Base-by-base conservation (phyloP, 2,888 invertebrate species). In the Camponotus fellah region DNA sequence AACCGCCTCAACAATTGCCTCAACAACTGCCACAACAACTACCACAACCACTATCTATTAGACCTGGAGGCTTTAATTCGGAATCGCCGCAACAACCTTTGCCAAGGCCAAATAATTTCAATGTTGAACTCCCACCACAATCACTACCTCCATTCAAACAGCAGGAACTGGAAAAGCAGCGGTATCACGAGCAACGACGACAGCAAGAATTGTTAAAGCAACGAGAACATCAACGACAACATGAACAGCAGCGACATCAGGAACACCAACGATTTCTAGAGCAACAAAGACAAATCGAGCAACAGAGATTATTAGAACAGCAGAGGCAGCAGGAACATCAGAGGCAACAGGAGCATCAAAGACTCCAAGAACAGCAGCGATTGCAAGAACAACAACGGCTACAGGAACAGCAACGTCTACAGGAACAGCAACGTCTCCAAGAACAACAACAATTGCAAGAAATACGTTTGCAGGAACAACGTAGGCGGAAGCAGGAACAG, bases 201-300 rank as follows among this genome's bases (percentile, higher is more conserved):
- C 94, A 94, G n/a, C 95, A 95, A 34, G 92, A 94, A 75, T 87
- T 93, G 87, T 93, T 90, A 92, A 94, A 85, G 82, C 90, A 92
- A 43, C 91, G 90, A 2, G 89, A 92, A 14, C 92, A 92, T 49
- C 92, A 92, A 60, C 91, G 89, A 40, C 92, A 92, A 32, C 93
- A 92, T 43, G 93, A 94, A 32, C 94, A 94, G 12, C 95, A 93
- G 58, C 92, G 91, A 56, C 89, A 88, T n/a, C 92, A 92, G 53
- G 91, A 92, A 46, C 92, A 93, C 34, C 92, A 93, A 49, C 86
- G 91, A 64, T 91, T 91, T 8, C 89, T 92, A 64, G 92, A 92
- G 26, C 91, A 91, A 4, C 92, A 92, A 40, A 91, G 93, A 69
- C 92, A 93, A 32, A 86, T 90, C 37, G 91, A 92, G 3, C 93